phyloP scores from a whole-genome alignment of 2,797 vertebrate genomes.

The Fistularia commersonii region DNA sequence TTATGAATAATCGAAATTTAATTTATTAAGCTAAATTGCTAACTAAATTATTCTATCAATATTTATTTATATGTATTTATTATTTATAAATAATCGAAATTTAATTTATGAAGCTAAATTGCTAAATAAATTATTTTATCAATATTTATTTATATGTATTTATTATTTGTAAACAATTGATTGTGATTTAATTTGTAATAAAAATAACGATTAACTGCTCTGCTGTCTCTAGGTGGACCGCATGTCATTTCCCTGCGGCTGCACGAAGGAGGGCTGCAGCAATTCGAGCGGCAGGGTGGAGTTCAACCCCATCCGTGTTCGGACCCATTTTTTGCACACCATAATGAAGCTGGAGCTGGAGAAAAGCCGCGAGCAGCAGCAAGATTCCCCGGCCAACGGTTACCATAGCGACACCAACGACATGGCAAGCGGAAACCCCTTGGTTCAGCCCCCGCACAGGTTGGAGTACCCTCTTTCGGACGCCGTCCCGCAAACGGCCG shows the following conservation, averaged over 20 bases:
- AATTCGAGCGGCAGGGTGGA: conserved; percentile 96
- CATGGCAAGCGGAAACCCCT: conserved; percentile 76
- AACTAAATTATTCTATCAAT: too few relatives aligned
- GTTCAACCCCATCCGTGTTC: conserved; percentile 97
- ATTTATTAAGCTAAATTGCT: too few relatives aligned
- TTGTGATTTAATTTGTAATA: too few relatives aligned
- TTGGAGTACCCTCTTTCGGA: conserved; percentile 87
- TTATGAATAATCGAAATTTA: too few relatives aligned
- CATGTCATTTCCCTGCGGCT: conserved; percentile 98
- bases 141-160: too few relatives aligned
- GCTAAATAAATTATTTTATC: too few relatives aligned
- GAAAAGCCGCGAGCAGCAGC: conserved; percentile 90
- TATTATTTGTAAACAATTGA: too few relatives aligned
- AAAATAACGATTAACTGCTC: conserved; percentile 2
- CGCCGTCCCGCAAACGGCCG: conserved; percentile 79
- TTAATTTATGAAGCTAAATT: too few relatives aligned
- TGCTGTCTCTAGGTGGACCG: conserved; percentile 89
- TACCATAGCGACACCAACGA: conserved; percentile 75
- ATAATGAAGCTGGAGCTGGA: conserved; percentile 99
- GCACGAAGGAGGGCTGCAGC: conserved; percentile 97
- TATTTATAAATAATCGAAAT: too few relatives aligned
- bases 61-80: too few relatives aligned
- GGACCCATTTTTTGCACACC: conserved; percentile 99
- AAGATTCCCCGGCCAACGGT: conserved; percentile 78
- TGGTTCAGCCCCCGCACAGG: conserved; percentile 80